Evolutionary conservation across 2,113 vertebrate genomes (phyloP).

Genomic region (Sisor rabdophorus): DNA sequence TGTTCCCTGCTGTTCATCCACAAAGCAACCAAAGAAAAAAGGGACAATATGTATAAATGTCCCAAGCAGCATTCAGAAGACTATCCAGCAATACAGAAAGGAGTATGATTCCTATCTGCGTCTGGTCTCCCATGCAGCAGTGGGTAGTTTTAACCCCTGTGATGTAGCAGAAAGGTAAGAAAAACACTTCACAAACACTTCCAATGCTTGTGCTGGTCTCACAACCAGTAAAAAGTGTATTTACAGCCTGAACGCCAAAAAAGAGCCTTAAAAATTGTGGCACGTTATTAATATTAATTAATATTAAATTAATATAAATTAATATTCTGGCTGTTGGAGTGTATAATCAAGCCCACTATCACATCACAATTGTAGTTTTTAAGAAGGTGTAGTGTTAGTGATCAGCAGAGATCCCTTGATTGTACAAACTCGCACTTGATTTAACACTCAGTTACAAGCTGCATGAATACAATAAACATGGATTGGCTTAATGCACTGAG

Average conservation of each 20-base stretch:
- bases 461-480: neutral
- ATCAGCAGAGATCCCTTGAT: slow-evolving; percentile 11
- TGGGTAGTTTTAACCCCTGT: slow-evolving; percentile 83
- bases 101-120: slow-evolving; percentile 75
- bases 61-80: slow-evolving; percentile 66
- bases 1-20: slow-evolving; percentile 31
- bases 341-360: slow-evolving; percentile 42
- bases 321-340: slow-evolving; percentile 34
- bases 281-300: slow-evolving; percentile 11
- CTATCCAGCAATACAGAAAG: slow-evolving; percentile 73
- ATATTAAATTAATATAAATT: no score
- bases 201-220: slow-evolving; percentile 13
- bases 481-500: neutral
- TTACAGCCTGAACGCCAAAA: no score
- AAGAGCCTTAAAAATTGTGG: no score
- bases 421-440: neutral
- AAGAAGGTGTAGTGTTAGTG: slow-evolving; percentile 54
- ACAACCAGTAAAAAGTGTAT: slow-evolving; percentile 32
- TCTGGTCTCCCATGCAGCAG: slow-evolving; percentile 71
- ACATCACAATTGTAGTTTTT: slow-evolving; percentile 57
- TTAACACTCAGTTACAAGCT: neutral
- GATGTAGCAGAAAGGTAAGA: slow-evolving; percentile 80
- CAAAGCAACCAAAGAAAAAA: slow-evolving; percentile 30
- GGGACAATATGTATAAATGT: slow-evolving; percentile 61
- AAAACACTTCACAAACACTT: no score